Base-by-base conservation (phyloP, 2,113 vertebrate genomes). In the Collichthys lucidus region DNA sequence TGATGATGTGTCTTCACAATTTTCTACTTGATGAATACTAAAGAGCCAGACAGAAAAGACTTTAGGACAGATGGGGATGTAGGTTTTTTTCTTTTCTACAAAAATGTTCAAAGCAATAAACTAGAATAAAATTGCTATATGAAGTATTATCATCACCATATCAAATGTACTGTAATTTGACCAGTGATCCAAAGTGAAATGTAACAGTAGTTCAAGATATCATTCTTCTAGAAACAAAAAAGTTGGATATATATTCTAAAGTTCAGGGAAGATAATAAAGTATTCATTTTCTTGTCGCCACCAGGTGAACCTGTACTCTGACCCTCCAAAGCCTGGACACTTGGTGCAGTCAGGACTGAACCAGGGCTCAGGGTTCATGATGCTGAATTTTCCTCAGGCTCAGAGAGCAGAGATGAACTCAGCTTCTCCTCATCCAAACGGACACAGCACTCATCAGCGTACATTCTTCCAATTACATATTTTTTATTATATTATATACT, bases 301-400 rank as follows among this genome's bases (percentile, higher is more conserved):
- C 64, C 87, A 99, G 98, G 97, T 99, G 14, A 95, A 91, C 83
- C 92, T 99, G 20, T 95, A 95, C 64, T 94, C 96, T 0, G 96
- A 97, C 55, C 94, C 92, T 0, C 96, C 96, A 0, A 92, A 72
- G 84, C 94, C 97, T n/a, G 92, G 90, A 76, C 93, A 83, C 73
- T 80, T 83, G 12, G 2, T 92, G 62, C 85, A 92, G 9, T 26
- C 84, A 20, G 94, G 94, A 75, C 78, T 79, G 0, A 8, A 95
- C 57, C 76, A 69, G 1, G 69, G 95, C 4, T 95, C 94, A 84
- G 96, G 89, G 53, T 81, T 95, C 84, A 76, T 95, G 74, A 91
- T 92, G 55, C 91, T 98, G 68, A 94, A 93, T 83, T 96, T 98
- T 74, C 95, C 97, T 0, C 94, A 79, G 53, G 89, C 93, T 22